Evolutionary conservation across 2,888 invertebrate species (phyloP).

Genomic region (Zhuqinia jingwanae): DNA sequence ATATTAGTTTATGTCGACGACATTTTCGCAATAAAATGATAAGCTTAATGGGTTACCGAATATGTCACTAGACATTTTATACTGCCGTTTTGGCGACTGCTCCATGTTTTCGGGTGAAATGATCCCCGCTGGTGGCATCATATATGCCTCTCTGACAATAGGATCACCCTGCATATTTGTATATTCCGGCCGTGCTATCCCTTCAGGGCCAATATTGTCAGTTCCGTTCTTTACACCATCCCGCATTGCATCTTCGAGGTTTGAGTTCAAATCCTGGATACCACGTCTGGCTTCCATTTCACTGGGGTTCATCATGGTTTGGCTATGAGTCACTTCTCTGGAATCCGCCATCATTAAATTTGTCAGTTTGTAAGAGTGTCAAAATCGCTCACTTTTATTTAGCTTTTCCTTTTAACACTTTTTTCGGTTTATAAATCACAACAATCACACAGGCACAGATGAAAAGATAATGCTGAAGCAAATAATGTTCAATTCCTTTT

Average conservation of each 20-base stretch:
- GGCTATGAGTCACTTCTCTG: neutral
- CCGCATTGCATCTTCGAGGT: neutral
- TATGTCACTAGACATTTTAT: slow-evolving; percentile 64
- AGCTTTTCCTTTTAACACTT: too few relatives aligned
- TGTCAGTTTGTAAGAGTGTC: too few relatives aligned
- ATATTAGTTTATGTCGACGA: too few relatives aligned
- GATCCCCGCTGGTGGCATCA: slow-evolving; percentile 22
- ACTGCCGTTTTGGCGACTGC: slow-evolving; percentile 14
- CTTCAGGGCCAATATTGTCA: neutral
- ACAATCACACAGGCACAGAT: too few relatives aligned
- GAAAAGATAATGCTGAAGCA: too few relatives aligned
- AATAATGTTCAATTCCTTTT: too few relatives aligned
- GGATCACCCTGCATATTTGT: neutral
- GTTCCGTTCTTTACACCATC: neutral
- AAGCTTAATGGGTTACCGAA: slow-evolving; percentile 34
- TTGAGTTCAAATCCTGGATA: neutral
- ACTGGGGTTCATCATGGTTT: neutral
- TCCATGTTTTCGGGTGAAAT: neutral
- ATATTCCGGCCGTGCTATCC: too few relatives aligned
- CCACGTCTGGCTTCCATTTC: neutral
- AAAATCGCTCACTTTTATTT: too few relatives aligned
- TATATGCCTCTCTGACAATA: slow-evolving; percentile 27
- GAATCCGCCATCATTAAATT: neutral
- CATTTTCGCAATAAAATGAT: neutral
- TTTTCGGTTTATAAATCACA: too few relatives aligned